phyloP scores from a whole-genome alignment of 2,113 vertebrate species.

The Petromus typicus region DNA sequence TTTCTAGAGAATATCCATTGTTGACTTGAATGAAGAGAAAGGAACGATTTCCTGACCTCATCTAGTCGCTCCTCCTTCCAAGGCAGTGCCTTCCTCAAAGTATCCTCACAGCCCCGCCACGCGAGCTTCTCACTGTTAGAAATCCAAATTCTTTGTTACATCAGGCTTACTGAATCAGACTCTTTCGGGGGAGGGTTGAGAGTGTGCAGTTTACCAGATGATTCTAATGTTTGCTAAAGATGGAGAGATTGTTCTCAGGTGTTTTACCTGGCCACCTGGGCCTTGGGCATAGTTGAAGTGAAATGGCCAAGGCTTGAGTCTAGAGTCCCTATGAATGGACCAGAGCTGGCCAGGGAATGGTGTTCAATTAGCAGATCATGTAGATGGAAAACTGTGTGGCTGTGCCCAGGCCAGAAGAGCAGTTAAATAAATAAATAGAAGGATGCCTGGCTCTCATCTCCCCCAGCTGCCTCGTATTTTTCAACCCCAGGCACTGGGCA shows the following conservation, averaged over 20 bases:
- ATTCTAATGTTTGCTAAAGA: background rate
- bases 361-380: slow-evolving; percentile 53
- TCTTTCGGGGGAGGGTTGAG: background rate
- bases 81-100: background rate
- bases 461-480: slow-evolving; percentile 67
- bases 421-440: slow-evolving; percentile 74
- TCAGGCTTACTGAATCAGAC: background rate
- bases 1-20: background rate
- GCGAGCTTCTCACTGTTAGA: background rate
- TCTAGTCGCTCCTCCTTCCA: background rate
- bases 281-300: background rate
- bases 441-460: slow-evolving; percentile 61
- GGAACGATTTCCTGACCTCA: background rate
- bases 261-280: background rate
- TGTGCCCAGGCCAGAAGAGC: slow-evolving; percentile 56
- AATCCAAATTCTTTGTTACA: background rate
- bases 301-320: background rate
- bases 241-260: background rate
- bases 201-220: background rate
- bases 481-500: slow-evolving; percentile 63
- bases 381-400: slow-evolving; percentile 57
- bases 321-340: background rate
- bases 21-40: slow-evolving; percentile 7
- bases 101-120: background rate
- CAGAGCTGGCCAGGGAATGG: background rate